phyloP scores from a whole-genome alignment of 1,140 invertebrate species.

The Drosophila ohnishii region DNA sequence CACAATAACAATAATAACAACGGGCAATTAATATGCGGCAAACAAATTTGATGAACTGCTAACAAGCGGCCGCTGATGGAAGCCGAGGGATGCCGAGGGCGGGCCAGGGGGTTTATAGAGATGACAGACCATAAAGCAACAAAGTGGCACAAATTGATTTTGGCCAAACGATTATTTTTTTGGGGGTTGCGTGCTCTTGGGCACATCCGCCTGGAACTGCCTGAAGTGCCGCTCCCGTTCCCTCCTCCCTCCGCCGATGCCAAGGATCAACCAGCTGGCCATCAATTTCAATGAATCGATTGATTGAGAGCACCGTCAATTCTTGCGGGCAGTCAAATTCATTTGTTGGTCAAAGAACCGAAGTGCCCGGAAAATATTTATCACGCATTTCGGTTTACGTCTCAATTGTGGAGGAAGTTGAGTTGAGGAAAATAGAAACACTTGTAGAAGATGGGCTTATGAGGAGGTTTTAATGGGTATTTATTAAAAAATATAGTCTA shows the following conservation, averaged over 20 bases:
- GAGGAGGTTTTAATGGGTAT: not conserved
- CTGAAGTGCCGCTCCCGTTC: not conserved
- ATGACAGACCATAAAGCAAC: constrained; percentile 56
- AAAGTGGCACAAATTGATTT: constrained; percentile 76
- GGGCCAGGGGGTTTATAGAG: not conserved
- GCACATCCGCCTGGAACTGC: constrained; percentile 43
- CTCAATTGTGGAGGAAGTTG: constrained; percentile 44
- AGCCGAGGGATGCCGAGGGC: not conserved
- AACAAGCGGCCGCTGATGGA: constrained; percentile 48
- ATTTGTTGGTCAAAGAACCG: constrained; percentile 59
- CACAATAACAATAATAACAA: constrained; percentile 20
- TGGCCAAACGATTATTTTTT: constrained; percentile 67
- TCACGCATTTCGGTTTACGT: constrained; percentile 32
- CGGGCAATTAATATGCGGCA: constrained; percentile 72
- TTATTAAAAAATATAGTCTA: not conserved
- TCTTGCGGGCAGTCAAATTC: constrained; percentile 43
- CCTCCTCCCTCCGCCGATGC: constrained; percentile 1
- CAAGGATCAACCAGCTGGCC: constrained; percentile 35
- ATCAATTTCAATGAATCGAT: constrained; percentile 70
- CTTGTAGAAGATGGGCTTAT: too few relatives aligned
- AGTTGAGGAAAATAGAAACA: not conserved
- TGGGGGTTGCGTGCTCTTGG: constrained; percentile 47
- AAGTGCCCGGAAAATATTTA: constrained; percentile 32
- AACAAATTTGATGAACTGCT: constrained; percentile 76
- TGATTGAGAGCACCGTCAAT: constrained; percentile 67